Evolutionary conservation across 2,888 invertebrate species (phyloP).

Genomic region (Chydorus sphaericus): DNA sequence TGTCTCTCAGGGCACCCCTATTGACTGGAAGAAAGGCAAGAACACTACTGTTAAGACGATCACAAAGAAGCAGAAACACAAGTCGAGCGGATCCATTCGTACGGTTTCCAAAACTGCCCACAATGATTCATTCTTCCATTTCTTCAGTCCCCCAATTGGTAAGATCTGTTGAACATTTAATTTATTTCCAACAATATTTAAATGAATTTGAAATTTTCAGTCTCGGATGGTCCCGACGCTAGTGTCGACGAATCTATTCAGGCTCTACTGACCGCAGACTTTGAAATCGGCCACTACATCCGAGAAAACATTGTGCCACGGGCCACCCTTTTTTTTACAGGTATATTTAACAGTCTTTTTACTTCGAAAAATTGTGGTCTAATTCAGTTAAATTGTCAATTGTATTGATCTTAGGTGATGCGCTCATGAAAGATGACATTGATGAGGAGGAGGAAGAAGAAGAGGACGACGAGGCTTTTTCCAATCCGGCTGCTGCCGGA

Average conservation of each 20-base stretch:
- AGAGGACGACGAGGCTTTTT: constrained; percentile 18
- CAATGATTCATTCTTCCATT: constrained; percentile 98
- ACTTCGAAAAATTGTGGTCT: neutral
- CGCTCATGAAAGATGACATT: constrained; percentile 22
- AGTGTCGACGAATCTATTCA: constrained; percentile 80
- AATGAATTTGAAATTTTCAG: constrained; percentile 28
- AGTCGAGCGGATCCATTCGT: constrained; percentile 80
- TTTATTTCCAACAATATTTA: neutral
- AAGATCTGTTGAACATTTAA: constrained; percentile 8
- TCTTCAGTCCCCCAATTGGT: constrained; percentile 77
- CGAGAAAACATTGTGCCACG: constrained; percentile 93
- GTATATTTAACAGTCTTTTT: constrained; percentile 28
- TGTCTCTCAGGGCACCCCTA: constrained; percentile 59
- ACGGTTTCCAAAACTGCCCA: constrained; percentile 91
- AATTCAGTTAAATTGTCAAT: neutral
- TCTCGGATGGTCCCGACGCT: constrained; percentile 67
- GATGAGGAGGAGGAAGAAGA: constrained; percentile 22
- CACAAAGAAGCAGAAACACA: constrained; percentile 97
- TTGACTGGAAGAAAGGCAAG: constrained; percentile 95
- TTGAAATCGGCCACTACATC: constrained; percentile 96
- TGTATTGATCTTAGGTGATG: constrained; percentile 17
- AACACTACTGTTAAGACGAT: constrained; percentile 92
- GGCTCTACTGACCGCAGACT: constrained; percentile 78
- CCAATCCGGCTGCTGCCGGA: too few species aligned
- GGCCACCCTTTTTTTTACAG: constrained; percentile 92